These are phyloP conservation scores for Thymelicus lineola DNA, from an alignment of 2,888 invertebrate species.

Conservation along the genomic window DNA sequence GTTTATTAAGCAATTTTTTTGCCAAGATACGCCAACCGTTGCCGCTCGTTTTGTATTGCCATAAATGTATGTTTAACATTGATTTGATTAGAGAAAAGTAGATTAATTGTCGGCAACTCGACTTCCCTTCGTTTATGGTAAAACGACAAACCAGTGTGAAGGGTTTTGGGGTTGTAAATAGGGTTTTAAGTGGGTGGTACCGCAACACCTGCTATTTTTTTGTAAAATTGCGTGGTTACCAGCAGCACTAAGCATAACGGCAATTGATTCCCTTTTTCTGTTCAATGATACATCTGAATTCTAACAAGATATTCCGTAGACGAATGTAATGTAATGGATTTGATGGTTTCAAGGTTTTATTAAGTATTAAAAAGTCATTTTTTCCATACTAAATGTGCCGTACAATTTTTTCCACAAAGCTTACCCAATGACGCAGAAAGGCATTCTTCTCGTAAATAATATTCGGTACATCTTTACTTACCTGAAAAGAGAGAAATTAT, in stretches of 20 bases:
- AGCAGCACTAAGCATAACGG: no score
- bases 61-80: conserved; percentile 49
- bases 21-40: conserved; percentile 49
- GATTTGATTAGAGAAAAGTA: conserved; percentile 44
- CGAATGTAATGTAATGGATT: no score
- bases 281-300: no score
- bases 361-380: no score
- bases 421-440: background rate
- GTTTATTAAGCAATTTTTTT: conserved; percentile 42
- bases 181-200: background rate
- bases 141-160: background rate
- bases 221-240: no score
- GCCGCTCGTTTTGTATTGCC: conserved; percentile 44
- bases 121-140: conserved; percentile 5
- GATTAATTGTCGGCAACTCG: conserved; percentile 27
- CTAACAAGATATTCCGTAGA: no score
- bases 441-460: background rate
- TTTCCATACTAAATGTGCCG: no score
- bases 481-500: conserved; percentile 9
- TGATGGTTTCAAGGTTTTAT: no score
- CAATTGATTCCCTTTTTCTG: no score
- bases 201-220: background rate
- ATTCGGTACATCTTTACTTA: background rate
- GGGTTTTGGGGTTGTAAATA: background rate
- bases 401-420: conserved; percentile 8